Evolutionary conservation across 2,797 vertebrate genomes (phyloP).

Genomic region (Hydrophis major): DNA sequence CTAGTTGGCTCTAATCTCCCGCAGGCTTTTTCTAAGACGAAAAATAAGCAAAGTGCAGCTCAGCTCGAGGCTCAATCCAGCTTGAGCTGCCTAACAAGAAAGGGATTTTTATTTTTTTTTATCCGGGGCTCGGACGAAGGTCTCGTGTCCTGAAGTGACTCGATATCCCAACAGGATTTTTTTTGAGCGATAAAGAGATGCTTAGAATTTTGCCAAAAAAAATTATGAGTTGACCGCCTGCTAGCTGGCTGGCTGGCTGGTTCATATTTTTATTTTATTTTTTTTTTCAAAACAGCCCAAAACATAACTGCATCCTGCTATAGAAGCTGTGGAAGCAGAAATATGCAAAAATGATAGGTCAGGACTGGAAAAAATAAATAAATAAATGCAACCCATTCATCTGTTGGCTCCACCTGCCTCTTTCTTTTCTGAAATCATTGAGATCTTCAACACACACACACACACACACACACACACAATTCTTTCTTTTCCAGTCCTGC

Average conservation of each 20-base stretch:
- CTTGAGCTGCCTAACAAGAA: not conserved
- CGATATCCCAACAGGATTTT: not conserved
- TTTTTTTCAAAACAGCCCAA: not conserved
- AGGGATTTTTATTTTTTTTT: not conserved
- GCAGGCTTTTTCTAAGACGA: not conserved
- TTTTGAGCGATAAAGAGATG: not conserved
- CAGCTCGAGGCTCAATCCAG: not conserved
- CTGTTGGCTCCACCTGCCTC: not conserved
- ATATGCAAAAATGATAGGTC: not conserved
- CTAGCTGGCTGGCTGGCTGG: too few relatives aligned
- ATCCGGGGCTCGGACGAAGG: not conserved
- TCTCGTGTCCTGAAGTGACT: not conserved
- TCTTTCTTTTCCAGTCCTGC: not conserved
- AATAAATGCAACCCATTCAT: not conserved
- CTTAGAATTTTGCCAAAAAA: fast-evolving
- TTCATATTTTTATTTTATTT: not conserved
- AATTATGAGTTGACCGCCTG: not conserved
- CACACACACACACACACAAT: not conserved
- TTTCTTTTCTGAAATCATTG: not conserved
- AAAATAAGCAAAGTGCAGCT: not conserved
- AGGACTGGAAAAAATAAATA: not conserved
- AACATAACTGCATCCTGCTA: not conserved
- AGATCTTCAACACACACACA: not conserved
- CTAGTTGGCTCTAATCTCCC: too few relatives aligned
- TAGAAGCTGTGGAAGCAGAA: not conserved